A percentile compares a stretch with the other conserved stretches of the same genome.
phyloP scores from a whole-genome alignment of 2,113 vertebrate species.

The Stegostoma tigrinum region DNA sequence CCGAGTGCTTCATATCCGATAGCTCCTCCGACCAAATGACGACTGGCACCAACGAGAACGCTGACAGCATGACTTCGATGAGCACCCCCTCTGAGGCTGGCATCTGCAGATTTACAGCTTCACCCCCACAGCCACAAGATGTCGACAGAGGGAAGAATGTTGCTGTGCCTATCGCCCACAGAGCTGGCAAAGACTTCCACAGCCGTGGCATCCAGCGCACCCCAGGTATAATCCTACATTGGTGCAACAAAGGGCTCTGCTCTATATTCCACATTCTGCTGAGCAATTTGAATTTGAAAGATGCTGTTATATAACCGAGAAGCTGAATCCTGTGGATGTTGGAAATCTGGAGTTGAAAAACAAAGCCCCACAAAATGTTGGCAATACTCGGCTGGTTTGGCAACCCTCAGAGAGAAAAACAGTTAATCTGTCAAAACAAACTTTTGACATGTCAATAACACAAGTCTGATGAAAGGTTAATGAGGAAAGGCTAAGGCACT shows the following conservation, averaged over 20 bases:
- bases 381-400: too few species aligned
- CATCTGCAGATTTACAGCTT: slow-evolving; percentile 74
- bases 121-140: slow-evolving; percentile 72
- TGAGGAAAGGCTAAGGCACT: too few species aligned
- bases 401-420: too few species aligned
- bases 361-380: too few species aligned
- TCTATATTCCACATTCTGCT: background rate
- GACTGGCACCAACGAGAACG: slow-evolving; percentile 88
- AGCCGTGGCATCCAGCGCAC: background rate
- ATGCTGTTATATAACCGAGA: background rate
- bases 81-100: slow-evolving; percentile 73
- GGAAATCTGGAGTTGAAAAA: too few species aligned
- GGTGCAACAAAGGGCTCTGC: background rate
- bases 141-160: slow-evolving; percentile 86
- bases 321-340: too few species aligned
- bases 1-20: slow-evolving; percentile 93
- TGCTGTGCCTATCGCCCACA: slow-evolving; percentile 93
- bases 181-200: slow-evolving; percentile 79
- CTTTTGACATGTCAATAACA: too few species aligned
- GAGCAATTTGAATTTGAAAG: background rate
- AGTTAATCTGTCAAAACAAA: too few species aligned
- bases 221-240: background rate
- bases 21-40: slow-evolving; percentile 96
- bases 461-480: too few species aligned
- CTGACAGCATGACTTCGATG: slow-evolving; percentile 93